A percentile compares a stretch with the other conserved stretches of the same genome.
These are phyloP conservation scores for Psephotus haematonotus DNA, from an alignment of 2,113 vertebrate genomes.

Conservation along the genomic window DNA sequence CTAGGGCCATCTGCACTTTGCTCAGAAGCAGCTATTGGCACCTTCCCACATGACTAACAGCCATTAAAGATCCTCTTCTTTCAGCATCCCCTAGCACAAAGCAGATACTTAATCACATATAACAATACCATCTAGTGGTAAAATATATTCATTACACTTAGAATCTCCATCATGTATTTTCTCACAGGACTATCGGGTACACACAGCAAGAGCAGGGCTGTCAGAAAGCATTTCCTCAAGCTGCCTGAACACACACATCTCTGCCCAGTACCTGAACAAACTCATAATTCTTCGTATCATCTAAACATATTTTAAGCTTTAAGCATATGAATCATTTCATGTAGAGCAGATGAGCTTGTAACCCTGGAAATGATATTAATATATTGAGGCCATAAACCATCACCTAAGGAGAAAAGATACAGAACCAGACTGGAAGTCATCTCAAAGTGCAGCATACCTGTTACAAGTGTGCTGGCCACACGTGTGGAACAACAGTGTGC, in stretches of 20 bases:
- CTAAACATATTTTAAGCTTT: not conserved
- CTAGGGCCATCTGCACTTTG: not conserved
- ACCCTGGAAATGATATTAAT: not conserved
- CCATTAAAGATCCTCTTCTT: not conserved
- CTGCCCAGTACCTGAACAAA: not conserved
- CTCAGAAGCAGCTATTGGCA: not conserved
- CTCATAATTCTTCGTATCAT: not conserved
- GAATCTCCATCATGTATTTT: not conserved
- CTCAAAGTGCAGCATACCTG: not conserved
- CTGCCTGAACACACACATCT: not conserved
- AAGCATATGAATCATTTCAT: not conserved
- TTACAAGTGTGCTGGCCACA: not conserved
- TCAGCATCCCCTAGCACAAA: not conserved
- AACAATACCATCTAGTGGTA: conserved; percentile 64
- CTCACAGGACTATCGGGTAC: fast-evolving
- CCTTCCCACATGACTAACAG: not conserved
- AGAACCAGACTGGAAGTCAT: not conserved
- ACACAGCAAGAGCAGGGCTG: not conserved
- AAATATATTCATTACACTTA: conserved; percentile 29
- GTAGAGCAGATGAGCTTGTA: not conserved
- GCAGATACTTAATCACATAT: conserved; percentile 45
- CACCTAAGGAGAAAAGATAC: not conserved
- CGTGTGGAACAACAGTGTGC: fast-evolving
- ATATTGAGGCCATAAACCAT: not conserved
- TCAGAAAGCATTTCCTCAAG: not conserved